A percentile compares a stretch with the other conserved stretches of the same genome.
phyloP scores from a whole-genome alignment of 1,140 invertebrate genomes.

The Drosophila busckii region DNA sequence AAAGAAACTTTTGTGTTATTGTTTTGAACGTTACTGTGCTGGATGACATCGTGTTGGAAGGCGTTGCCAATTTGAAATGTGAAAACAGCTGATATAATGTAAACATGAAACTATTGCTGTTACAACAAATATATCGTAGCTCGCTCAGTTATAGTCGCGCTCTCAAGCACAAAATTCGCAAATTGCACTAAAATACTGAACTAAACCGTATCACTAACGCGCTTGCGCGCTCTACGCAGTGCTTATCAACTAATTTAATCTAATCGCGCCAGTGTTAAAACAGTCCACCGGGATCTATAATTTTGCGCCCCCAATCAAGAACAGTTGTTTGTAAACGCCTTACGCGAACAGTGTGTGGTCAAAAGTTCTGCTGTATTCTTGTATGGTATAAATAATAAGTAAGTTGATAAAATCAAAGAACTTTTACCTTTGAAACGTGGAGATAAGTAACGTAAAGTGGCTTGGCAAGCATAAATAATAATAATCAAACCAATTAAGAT shows the following conservation, averaged over 20 bases:
- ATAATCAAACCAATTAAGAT: neutral
- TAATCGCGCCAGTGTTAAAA: constrained; percentile 47
- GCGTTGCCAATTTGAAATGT: constrained; percentile 7
- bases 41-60: constrained; percentile 2
- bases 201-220: constrained; percentile 9
- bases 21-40: too few relatives aligned
- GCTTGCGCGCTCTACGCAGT: constrained; percentile 39
- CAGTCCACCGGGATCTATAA: neutral
- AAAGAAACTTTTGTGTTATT: too few relatives aligned
- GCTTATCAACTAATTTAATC: constrained; percentile 56
- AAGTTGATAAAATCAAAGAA: constrained; percentile 9
- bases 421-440: neutral
- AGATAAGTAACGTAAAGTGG: neutral
- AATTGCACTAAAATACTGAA: constrained; percentile 1
- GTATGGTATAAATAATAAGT: constrained; percentile 12
- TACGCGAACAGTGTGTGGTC: constrained; percentile 16
- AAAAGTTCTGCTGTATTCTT: constrained; percentile 5
- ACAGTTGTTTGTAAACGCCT: constrained; percentile 46
- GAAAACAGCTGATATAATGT: constrained; percentile 26
- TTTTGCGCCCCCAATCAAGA: constrained; percentile 2
- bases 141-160: constrained; percentile 1
- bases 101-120: constrained; percentile 17
- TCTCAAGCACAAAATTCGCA: constrained; percentile 20
- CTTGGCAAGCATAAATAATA: too few relatives aligned
- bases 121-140: constrained; percentile 4